Percentiles rank a stretch among this genome's conserved stretches.
Evolutionary conservation across 53 echinoderm and acorn worm species (phyloP).

Genomic region (Hippasteria phrygiana): DNA sequence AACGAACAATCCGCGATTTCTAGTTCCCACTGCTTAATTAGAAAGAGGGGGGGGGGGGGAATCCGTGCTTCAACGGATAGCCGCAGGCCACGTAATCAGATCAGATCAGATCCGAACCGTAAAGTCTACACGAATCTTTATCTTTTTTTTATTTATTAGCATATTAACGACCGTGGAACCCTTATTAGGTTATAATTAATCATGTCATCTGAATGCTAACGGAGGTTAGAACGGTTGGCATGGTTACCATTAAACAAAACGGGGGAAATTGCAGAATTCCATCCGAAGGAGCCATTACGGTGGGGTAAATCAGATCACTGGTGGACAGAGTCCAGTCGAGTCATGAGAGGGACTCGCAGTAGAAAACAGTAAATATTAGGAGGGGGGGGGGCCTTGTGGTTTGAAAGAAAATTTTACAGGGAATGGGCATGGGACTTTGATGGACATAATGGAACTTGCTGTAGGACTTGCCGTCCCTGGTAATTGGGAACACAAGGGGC

Average conservation of each 20-base stretch:
- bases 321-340: no score
- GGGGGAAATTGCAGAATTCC: background rate
- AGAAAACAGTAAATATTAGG: no score
- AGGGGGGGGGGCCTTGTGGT: no score
- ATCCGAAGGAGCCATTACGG: no score
- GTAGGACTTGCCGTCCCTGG: no score
- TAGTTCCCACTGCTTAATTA: conserved; percentile 24
- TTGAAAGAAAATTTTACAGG: no score
- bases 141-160: background rate
- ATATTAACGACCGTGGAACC: background rate
- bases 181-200: background rate
- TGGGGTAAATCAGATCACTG: no score
- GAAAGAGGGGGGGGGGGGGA: background rate
- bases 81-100: background rate
- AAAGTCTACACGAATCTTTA: background rate
- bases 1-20: conserved; percentile 13
- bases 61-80: background rate
- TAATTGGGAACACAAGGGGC: no score
- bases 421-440: no score
- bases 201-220: background rate
- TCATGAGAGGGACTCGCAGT: no score
- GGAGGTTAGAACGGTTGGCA: background rate
- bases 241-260: background rate
- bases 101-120: background rate
- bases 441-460: no score